Percentiles rank a stretch among this genome's conserved stretches.
These are phyloP conservation scores for Steinernema khuongi DNA, from an alignment of 1,140 invertebrate genomes.

Conservation along the genomic window DNA sequence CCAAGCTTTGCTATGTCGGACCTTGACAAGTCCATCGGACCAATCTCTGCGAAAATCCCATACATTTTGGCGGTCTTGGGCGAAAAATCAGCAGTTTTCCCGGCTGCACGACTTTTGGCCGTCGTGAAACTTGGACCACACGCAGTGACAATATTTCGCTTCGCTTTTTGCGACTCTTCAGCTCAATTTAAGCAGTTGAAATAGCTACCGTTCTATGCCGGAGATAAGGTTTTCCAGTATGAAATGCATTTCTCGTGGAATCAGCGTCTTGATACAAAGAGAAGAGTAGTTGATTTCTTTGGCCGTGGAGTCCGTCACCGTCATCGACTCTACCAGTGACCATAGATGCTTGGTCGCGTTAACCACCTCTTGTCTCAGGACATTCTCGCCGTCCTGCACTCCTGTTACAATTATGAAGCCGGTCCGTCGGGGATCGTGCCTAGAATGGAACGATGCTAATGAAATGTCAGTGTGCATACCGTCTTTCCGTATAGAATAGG, in stretches of 20 bases:
- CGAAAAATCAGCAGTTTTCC: no score
- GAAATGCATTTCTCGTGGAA: constrained; percentile 47
- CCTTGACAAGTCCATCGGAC: no score
- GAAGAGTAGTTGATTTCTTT: constrained; percentile 50
- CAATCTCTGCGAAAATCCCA: no score
- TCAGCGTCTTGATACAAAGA: constrained; percentile 56
- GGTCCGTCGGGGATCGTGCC: constrained; percentile 51
- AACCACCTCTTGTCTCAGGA: constrained; percentile 48
- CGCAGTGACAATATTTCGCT: background rate
- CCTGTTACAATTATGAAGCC: constrained; percentile 57
- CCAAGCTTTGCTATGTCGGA: no score
- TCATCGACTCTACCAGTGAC: constrained; percentile 49
- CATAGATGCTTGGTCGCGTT: constrained; percentile 54
- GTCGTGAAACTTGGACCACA: background rate
- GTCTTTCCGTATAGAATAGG: constrained; percentile 55
- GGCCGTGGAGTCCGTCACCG: constrained; percentile 39
- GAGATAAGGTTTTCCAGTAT: constrained; percentile 35
- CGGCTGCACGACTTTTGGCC: no score
- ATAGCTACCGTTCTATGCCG: constrained; percentile 38
- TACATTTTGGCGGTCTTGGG: no score
- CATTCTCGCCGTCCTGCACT: constrained; percentile 45
- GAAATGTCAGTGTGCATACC: constrained; percentile 31
- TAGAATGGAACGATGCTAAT: constrained; percentile 29
- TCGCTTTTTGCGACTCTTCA: background rate
- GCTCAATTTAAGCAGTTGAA: background rate